Evolutionary conservation across 2,797 vertebrate genomes (phyloP), one percentile per base, ranked within the genome.

Genomic region (Orestias chungarensis): DNA sequence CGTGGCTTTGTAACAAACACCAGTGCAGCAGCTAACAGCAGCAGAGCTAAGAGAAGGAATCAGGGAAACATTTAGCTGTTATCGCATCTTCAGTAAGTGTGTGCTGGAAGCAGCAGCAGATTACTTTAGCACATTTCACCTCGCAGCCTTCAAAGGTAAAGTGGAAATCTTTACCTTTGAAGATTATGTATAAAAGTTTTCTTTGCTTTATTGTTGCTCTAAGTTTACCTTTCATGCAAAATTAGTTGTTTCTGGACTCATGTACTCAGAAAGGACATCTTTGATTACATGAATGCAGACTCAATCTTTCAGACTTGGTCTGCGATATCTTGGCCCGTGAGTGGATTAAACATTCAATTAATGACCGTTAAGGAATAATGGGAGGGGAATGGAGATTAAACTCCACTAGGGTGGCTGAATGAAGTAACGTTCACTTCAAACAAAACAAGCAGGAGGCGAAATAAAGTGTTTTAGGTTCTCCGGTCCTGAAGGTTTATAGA

Each of bases 331-430:
- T 76, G 82, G 82, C 76, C 82, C 81, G 87, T 76, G 72, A 89
- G 81, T 73, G 87, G 76, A 88, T 83, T 83, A 86, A 82, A 92
- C 89, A 72, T 80, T 86, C 85, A 82, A 81, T 83, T 87, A 90
- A 81, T 71, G 81, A 81, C 73, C 85, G 73, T 76, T 88, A 83
- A 86, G 84, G 68, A 83, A 82, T 85, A 80, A 33, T 78, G 82
- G 78, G 79, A 82, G 80, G 76, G 73, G 78, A 76, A 75, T 75
- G 74, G 73, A 87, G 81, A 82, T 81, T 86, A 87, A 90, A 80
- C 85, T 89, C 85, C 86, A 87, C 76, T 79, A 87, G 91, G 91
- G 92, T 93, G 90, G 93, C 87, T 75, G 76, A 92, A 90, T 90
- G 88, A 91, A 90, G 87, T 88, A 61, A 79, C 85, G 68, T 50